Conservation (phyloP, 2,888 invertebrate genomes). For the Chloroclystis v-ata region DNA sequence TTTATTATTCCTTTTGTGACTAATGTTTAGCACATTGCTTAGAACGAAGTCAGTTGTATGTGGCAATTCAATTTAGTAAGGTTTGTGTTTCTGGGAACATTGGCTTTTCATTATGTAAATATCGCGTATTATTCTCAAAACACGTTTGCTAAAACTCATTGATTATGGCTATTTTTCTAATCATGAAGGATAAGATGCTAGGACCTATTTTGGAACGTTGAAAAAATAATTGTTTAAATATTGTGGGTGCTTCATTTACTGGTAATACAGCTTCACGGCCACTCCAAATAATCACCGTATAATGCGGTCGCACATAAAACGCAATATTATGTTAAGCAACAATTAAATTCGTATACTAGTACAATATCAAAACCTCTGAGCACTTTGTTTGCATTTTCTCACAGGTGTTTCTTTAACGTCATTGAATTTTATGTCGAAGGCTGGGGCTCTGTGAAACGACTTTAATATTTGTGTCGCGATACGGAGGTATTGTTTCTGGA, state of each 20-base stretch:
- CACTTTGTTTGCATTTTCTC: slow-evolving; percentile 69
- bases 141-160: slow-evolving; percentile 8
- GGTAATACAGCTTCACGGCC: slow-evolving; percentile 20
- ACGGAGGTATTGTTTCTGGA: slow-evolving; percentile 62
- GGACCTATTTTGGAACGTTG: too few species aligned
- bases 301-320: slow-evolving; percentile 33
- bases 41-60: slow-evolving; percentile 23
- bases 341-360: slow-evolving; percentile 34
- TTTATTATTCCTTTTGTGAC: slow-evolving; percentile 36
- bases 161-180: too few species aligned
- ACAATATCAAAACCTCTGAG: slow-evolving; percentile 33
- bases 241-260: slow-evolving; percentile 17
- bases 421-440: slow-evolving; percentile 70
- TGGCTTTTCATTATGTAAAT: slow-evolving; percentile 30
- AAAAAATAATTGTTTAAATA: neutral
- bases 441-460: slow-evolving; percentile 68
- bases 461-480: slow-evolving; percentile 68
- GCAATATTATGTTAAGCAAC: slow-evolving; percentile 36
- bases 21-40: slow-evolving; percentile 27
- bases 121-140: slow-evolving; percentile 21
- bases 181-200: too few species aligned
- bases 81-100: slow-evolving; percentile 40
- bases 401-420: slow-evolving; percentile 71
- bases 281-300: slow-evolving; percentile 27
- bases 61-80: slow-evolving; percentile 46